These are phyloP conservation scores for Hippocampus barbouri DNA, from an alignment of 2,113 vertebrate species.

Conservation along the genomic window DNA sequence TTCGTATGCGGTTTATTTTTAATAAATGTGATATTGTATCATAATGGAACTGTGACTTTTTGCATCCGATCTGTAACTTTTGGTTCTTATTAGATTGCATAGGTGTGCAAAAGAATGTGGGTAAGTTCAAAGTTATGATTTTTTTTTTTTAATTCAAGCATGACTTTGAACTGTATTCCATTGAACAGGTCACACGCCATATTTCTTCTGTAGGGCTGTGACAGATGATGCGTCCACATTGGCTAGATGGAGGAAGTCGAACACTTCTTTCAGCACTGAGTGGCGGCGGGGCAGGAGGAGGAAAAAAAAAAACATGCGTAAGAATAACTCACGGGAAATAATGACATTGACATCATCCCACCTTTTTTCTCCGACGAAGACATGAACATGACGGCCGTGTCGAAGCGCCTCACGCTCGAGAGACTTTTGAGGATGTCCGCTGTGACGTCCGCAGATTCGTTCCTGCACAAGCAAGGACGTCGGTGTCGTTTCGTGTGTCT, in stretches of 20 bases:
- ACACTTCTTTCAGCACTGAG: slow-evolving; percentile 80
- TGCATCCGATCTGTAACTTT: not conserved
- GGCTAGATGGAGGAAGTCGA: slow-evolving; percentile 76
- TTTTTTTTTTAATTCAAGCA: slow-evolving; percentile 31
- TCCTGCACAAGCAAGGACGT: slow-evolving; percentile 62
- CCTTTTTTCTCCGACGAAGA: slow-evolving; percentile 84
- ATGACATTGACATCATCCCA: slow-evolving; percentile 33
- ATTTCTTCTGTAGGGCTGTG: slow-evolving; percentile 79
- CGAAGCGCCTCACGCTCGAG: slow-evolving; percentile 83
- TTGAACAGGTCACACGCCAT: slow-evolving; percentile 66
- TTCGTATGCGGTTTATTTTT: slow-evolving; percentile 8
- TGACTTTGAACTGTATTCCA: not conserved
- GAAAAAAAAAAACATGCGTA: not conserved
- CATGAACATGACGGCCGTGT: slow-evolving; percentile 97
- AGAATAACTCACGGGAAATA: not conserved
- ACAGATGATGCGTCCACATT: slow-evolving; percentile 69
- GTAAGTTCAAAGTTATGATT: slow-evolving; percentile 11
- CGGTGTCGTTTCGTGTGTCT: not conserved
- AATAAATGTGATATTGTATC: slow-evolving; percentile 35
- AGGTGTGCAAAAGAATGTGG: not conserved
- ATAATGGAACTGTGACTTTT: not conserved
- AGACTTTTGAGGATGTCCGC: slow-evolving; percentile 82
- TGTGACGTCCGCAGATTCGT: slow-evolving; percentile 75
- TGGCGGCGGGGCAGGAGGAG: not conserved
- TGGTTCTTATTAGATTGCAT: not conserved